phyloP scores from a whole-genome alignment of 2,113 vertebrate species.

The Naja naja region DNA sequence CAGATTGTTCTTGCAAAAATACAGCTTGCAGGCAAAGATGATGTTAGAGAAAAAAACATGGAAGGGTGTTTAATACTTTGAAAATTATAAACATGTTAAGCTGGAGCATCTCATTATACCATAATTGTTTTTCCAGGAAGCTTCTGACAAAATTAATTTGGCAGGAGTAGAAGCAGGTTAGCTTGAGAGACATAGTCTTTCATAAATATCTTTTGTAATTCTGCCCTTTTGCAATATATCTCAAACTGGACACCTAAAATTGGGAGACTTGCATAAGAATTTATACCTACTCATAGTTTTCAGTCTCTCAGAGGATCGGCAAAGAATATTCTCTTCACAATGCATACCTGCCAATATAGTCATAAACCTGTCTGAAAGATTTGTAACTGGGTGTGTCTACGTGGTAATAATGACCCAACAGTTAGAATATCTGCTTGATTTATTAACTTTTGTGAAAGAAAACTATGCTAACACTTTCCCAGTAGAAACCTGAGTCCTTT shows the following conservation, averaged over 20 bases:
- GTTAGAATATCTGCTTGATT: slow-evolving; percentile 63
- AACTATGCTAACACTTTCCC: slow-evolving; percentile 58
- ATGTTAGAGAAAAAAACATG: background rate
- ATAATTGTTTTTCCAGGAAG: background rate
- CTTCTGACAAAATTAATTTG: slow-evolving; percentile 17
- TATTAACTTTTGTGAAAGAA: slow-evolving; percentile 69
- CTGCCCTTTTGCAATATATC: background rate
- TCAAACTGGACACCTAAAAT: background rate
- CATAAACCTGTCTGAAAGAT: slow-evolving; percentile 54
- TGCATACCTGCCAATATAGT: slow-evolving; percentile 61
- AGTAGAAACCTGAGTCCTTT: slow-evolving; percentile 66
- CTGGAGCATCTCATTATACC: slow-evolving; percentile 8
- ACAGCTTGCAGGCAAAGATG: background rate
- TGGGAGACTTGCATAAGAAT: slow-evolving; percentile 10
- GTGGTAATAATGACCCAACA: slow-evolving; percentile 60
- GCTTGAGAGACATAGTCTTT: background rate
- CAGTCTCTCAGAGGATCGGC: slow-evolving; percentile 41
- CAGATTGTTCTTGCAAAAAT: background rate
- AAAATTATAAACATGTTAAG: slow-evolving; percentile 5
- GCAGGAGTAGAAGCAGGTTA: background rate
- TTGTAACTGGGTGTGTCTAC: slow-evolving; percentile 59
- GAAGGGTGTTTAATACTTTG: background rate
- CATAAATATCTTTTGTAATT: slow-evolving; percentile 30
- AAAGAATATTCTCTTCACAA: slow-evolving; percentile 52
- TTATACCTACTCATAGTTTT: slow-evolving; percentile 20